Base-by-base conservation (phyloP, 1,140 invertebrate species). In the Heliconius himera region DNA sequence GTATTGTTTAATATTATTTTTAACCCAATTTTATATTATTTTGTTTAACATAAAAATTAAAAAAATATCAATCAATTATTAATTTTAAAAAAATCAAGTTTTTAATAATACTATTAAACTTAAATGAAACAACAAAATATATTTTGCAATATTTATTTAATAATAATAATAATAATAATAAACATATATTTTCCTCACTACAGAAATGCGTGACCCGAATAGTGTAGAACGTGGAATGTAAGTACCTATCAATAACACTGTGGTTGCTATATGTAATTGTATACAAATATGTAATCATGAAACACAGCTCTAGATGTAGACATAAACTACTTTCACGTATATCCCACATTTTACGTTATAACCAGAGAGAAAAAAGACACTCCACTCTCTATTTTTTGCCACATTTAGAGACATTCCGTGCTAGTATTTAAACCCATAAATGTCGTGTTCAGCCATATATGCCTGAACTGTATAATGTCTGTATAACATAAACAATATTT, bases 161-260 rank as follows among this genome's bases (percentile, higher is more conserved):
- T 66, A 66, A 66, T 46, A 41, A 38, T 36, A 36, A 36, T 26
- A 26, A 26, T 56, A 60, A 85, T 83, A 66, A 87, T 83, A 79
- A 79, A 83, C 83, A 83, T 89, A 87, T 82, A 85, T 87, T 86
- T 88, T 85, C 81, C 81, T 87, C 84, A 80, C 87, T 91, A 91
- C 86, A 89, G 76, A 82, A 79, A 84, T 83, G 85, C 86, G 88
- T 88, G 89, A 88, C 87, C 87, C 84, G 83, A 84, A 82, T 72
- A 54, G 78, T 79, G 84, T 86, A 82, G 81, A 83, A 81, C 81
- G 82, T 91, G 91, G 90, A 93, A 93, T 93, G 90, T 91, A 90
- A 93, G 90, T 91, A 91, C 87, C 86, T 87, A 88, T 22, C 60
- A 66, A 29, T 66, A 29, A 66, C 60, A 29, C 11, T 29, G 60